phyloP scores from a whole-genome alignment of 2,888 invertebrate species.

The Notodonta dromedarius region DNA sequence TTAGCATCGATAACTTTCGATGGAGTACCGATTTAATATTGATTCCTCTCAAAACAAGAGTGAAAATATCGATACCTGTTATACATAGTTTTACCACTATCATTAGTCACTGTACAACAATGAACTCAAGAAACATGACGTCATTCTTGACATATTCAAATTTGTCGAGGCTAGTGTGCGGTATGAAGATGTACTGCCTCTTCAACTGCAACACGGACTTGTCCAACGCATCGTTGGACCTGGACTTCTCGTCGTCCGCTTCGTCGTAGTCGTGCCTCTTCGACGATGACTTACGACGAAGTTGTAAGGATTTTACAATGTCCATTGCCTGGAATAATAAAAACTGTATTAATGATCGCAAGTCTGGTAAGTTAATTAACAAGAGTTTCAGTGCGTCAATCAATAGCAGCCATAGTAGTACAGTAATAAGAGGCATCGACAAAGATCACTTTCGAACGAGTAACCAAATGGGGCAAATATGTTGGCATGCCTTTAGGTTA shows the following conservation, averaged over 20 bases:
- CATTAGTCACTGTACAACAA: constrained; percentile 58
- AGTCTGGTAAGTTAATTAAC: too few relatives aligned
- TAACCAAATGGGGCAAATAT: constrained; percentile 17
- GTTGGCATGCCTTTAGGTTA: too few relatives aligned
- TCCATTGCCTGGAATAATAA: constrained; percentile 79
- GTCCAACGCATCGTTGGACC: constrained; percentile 63
- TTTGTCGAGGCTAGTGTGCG: constrained; percentile 85
- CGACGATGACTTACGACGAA: constrained; percentile 72
- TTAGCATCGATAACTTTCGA: too few relatives aligned
- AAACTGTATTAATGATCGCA: too few relatives aligned
- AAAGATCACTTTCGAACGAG: too few relatives aligned
- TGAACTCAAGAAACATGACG: constrained; percentile 85
- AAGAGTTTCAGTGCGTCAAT: too few relatives aligned
- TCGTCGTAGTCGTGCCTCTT: constrained; percentile 70
- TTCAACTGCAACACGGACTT: constrained; percentile 67
- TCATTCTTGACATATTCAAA: constrained; percentile 85
- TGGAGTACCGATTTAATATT: too few relatives aligned
- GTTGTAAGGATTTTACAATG: constrained; percentile 85
- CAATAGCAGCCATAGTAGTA: too few relatives aligned
- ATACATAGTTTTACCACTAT: too few relatives aligned
- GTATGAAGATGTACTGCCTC: constrained; percentile 86
- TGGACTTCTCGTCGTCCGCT: constrained; percentile 52
- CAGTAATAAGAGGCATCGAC: too few relatives aligned
- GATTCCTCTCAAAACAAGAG: too few relatives aligned
- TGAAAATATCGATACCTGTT: too few relatives aligned